These are phyloP conservation scores for Cladorhizidae sp. DNA, from an alignment of 37 sponge, comb jelly and placozoan genomes.

Conservation along the genomic window DNA sequence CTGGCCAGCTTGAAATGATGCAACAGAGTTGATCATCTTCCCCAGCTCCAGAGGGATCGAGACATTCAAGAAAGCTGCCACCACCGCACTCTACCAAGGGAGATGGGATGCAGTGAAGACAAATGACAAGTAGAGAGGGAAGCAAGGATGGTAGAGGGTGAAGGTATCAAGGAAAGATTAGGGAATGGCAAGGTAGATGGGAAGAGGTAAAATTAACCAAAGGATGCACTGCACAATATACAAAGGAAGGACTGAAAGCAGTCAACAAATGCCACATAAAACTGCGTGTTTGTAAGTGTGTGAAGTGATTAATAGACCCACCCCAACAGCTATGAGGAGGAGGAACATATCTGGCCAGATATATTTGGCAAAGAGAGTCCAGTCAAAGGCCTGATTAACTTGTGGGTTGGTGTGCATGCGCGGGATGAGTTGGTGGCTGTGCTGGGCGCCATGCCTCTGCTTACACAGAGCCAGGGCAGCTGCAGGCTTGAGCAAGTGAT, in stretches of 20 bases:
- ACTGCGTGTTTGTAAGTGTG: too few species aligned
- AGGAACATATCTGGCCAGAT: constrained; percentile 42
- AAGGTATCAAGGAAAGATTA: too few species aligned
- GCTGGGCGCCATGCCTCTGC: not conserved
- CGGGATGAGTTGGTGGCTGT: not conserved
- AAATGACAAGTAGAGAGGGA: too few species aligned
- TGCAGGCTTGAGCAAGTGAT: not conserved
- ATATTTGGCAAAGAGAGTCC: constrained; percentile 45
- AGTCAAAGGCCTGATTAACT: constrained; percentile 31
- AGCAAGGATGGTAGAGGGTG: too few species aligned
- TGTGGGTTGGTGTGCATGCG: not conserved
- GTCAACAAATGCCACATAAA: too few species aligned
- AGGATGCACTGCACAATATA: too few species aligned
- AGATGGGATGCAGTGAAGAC: not conserved
- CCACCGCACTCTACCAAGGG: constrained; percentile 63
- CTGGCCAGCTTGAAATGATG: constrained; percentile 35
- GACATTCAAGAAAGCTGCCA: constrained; percentile 70
- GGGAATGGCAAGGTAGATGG: too few species aligned
- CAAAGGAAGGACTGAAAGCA: too few species aligned
- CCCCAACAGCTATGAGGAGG: constrained; percentile 49
- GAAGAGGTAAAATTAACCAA: too few species aligned
- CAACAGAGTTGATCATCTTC: constrained; percentile 61
- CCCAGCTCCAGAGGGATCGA: constrained; percentile 72
- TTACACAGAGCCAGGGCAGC: not conserved
- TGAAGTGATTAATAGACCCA: constrained; percentile 30